phyloP scores from a whole-genome alignment of 2,888 invertebrate genomes.

The Ophonus ardosiacus region DNA sequence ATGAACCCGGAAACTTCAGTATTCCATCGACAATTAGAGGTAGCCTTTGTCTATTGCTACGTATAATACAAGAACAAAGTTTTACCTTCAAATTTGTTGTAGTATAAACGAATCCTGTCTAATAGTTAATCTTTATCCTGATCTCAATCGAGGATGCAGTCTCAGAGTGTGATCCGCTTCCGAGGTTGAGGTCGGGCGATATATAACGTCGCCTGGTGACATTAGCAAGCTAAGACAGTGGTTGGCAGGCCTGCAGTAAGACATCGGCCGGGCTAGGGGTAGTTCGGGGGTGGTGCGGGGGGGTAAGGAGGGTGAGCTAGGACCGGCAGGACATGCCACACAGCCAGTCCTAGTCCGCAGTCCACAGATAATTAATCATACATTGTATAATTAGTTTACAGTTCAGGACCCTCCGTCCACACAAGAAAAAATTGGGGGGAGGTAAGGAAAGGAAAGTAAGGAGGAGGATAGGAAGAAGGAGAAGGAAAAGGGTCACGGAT shows the following conservation, averaged over 20 bases:
- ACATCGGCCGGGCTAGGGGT: constrained; percentile 71
- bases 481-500: background rate
- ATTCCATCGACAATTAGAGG: no score
- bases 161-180: constrained; percentile 66
- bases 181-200: constrained; percentile 72
- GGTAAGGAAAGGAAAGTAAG: no score
- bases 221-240: constrained; percentile 76
- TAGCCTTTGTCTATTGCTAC: no score
- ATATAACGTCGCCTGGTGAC: constrained; percentile 74
- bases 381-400: constrained; percentile 75
- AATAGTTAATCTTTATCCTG: background rate
- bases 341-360: constrained; percentile 73
- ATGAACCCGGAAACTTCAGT: no score
- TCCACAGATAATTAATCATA: constrained; percentile 76
- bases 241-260: constrained; percentile 75
- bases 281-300: no score
- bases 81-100: no score
- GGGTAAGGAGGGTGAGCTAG: no score
- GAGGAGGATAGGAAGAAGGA: background rate
- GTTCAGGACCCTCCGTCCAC: constrained; percentile 59
- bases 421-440: no score
- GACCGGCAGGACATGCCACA: constrained; percentile 70
- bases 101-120: no score
- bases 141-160: constrained; percentile 8
- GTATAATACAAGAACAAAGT: no score